Conservation (phyloP, 2,888 invertebrate species). For the Diplolepis rosae region DNA sequence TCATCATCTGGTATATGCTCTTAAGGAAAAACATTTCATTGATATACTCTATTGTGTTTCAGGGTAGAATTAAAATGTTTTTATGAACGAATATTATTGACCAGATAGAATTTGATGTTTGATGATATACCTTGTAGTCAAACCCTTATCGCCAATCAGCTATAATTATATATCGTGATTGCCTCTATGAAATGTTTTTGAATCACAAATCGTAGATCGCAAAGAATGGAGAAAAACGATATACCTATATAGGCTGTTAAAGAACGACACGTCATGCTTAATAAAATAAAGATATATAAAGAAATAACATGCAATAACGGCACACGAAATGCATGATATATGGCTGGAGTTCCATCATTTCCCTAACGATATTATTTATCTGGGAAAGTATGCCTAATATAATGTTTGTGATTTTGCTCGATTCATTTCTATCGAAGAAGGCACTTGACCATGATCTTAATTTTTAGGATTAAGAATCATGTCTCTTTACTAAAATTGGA, state of each 20-base stretch:
- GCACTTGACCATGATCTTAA: no score
- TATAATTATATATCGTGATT: slow-evolving; percentile 11
- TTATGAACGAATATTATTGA: not conserved
- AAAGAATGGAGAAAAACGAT: not conserved
- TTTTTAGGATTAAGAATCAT: no score
- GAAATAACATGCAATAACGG: slow-evolving; percentile 15
- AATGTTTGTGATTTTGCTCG: not conserved
- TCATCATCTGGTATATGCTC: no score
- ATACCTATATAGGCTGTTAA: not conserved
- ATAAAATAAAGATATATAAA: slow-evolving; percentile 23
- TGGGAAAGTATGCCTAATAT: not conserved
- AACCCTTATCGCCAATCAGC: not conserved
- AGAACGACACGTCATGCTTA: slow-evolving; percentile 12
- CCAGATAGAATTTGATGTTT: not conserved
- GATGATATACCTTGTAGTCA: not conserved
- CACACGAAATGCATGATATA: slow-evolving; percentile 5
- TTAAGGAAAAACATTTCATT: no score
- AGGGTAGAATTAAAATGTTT: not conserved
- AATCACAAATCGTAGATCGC: slow-evolving; percentile 15
- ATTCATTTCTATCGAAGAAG: no score
- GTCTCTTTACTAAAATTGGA: not conserved
- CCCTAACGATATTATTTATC: not conserved
- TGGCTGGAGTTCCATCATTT: not conserved
- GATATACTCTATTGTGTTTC: not conserved
- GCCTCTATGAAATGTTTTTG: not conserved